Conservation (phyloP, 2,888 invertebrate species). For the Desoria tigrina region DNA sequence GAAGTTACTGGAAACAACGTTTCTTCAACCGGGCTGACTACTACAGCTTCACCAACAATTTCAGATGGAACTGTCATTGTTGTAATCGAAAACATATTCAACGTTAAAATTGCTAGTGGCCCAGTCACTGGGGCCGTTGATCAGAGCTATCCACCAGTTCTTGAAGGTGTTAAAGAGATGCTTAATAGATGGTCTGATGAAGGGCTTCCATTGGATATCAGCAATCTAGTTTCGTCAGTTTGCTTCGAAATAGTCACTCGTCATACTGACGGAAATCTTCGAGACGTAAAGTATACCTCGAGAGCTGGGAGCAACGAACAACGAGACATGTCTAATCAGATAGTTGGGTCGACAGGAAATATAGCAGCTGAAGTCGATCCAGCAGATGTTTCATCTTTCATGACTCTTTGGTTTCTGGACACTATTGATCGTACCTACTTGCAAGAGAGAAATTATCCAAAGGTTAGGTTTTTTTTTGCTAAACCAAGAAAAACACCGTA, state of each 20-base stretch:
- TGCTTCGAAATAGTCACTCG: constrained; percentile 47
- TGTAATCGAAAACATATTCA: constrained; percentile 46
- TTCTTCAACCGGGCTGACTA: too few relatives aligned
- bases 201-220: constrained; percentile 33
- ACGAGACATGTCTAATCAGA: background rate
- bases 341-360: background rate
- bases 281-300: constrained; percentile 25
- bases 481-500: too few relatives aligned
- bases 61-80: constrained; percentile 14
- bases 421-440: constrained; percentile 46
- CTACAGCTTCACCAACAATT: background rate
- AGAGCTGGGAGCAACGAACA: constrained; percentile 5
- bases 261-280: constrained; percentile 40
- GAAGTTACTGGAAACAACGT: too few relatives aligned
- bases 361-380: constrained; percentile 8
- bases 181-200: constrained; percentile 25
- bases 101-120: constrained; percentile 32
- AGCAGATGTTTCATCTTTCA: constrained; percentile 31
- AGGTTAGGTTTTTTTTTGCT: constrained; percentile 42
- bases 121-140: background rate
- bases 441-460: constrained; percentile 47
- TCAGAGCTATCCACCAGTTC: constrained; percentile 25
- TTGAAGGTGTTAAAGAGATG: constrained; percentile 30
- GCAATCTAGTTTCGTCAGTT: constrained; percentile 41
- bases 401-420: constrained; percentile 50